Evolutionary conservation across 2,888 invertebrate species (phyloP).

Genomic region (Oxytorus armatus): DNA sequence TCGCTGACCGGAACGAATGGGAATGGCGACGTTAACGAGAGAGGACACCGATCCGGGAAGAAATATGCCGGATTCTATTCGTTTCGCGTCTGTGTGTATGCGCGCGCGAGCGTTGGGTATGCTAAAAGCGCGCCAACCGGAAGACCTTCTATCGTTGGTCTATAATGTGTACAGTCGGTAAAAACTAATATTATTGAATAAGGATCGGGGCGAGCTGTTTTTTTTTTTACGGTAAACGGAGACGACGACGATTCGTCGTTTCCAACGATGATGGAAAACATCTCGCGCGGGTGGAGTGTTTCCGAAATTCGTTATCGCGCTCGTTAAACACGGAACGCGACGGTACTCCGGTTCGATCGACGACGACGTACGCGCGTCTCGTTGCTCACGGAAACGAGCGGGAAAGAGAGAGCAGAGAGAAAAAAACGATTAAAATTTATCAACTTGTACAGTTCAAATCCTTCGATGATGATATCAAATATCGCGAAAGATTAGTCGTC

Average conservation of each 20-base stretch:
- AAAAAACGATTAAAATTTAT: conserved; percentile 69
- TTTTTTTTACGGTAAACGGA: conserved; percentile 57
- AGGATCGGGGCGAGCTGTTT: conserved; percentile 80
- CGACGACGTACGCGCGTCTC: conserved; percentile 47
- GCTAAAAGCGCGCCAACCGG: conserved; percentile 79
- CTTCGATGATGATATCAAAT: conserved; percentile 66
- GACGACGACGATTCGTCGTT: conserved; percentile 66
- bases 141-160: conserved; percentile 84
- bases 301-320: conserved; percentile 76
- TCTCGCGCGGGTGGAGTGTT: conserved; percentile 77
- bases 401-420: conserved; percentile 14
- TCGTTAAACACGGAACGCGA: conserved; percentile 49
- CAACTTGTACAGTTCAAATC: conserved; percentile 79
- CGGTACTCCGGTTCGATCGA: conserved; percentile 49
- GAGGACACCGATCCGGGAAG: conserved; percentile 66
- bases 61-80: conserved; percentile 63
- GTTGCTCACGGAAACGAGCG: conserved; percentile 67
- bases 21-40: conserved; percentile 66
- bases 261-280: conserved; percentile 72
- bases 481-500: conserved; percentile 74
- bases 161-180: conserved; percentile 85
- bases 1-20: conserved; percentile 22
- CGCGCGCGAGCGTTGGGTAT: too few species aligned
- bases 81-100: conserved; percentile 71
- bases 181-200: conserved; percentile 84